Evolutionary conservation across 2,113 vertebrate species (phyloP).

Genomic region (Lonchura striata): DNA sequence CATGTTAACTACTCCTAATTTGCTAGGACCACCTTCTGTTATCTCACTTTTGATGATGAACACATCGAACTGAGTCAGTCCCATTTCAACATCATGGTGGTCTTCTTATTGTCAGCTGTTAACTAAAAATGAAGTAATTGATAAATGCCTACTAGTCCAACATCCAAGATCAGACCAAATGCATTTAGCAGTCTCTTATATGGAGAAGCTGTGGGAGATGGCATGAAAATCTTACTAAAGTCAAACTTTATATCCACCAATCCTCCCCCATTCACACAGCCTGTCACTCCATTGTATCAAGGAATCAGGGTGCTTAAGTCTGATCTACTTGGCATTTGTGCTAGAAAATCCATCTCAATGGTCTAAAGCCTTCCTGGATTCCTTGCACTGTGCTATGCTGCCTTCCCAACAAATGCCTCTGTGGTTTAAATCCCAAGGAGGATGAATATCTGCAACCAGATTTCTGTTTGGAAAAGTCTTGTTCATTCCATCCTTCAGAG

Average conservation of each 20-base stretch:
- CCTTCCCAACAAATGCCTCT: neutral
- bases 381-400: neutral
- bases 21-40: neutral
- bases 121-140: neutral
- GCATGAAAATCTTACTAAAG: neutral
- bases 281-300: neutral
- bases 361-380: neutral
- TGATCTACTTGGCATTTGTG: neutral
- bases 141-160: neutral
- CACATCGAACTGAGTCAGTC: neutral
- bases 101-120: neutral
- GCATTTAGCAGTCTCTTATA: neutral
- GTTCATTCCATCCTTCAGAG: neutral
- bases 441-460: neutral
- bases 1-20: neutral
- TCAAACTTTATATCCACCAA: neutral
- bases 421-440: neutral
- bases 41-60: neutral
- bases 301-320: neutral
- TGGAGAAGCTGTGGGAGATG: neutral
- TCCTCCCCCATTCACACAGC: neutral
- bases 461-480: neutral
- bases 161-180: neutral
- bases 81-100: neutral
- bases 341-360: accelerated